phyloP scores from a whole-genome alignment of 2,888 invertebrate species.

The Lymantria monacha region DNA sequence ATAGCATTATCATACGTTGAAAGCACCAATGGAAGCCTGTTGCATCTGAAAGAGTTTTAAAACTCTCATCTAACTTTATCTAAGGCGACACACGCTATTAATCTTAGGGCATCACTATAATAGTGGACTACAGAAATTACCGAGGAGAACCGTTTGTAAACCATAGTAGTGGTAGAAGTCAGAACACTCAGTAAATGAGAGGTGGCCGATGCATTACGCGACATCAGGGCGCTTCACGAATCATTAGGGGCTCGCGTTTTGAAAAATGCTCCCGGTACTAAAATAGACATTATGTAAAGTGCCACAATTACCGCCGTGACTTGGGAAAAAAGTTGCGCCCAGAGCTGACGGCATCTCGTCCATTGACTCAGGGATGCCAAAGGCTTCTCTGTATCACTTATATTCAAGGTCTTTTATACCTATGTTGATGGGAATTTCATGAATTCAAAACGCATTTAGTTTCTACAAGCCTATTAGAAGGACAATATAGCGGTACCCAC shows the following conservation, averaged over 20 bases:
- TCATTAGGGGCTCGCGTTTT: constrained; percentile 67
- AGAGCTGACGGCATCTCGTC: constrained; percentile 10
- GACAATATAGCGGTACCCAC: too few species aligned
- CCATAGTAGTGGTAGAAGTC: constrained; percentile 4
- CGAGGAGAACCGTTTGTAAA: neutral
- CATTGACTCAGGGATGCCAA: constrained; percentile 24
- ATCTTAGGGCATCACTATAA: too few species aligned
- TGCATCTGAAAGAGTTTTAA: too few species aligned
- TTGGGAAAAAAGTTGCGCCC: constrained; percentile 54
- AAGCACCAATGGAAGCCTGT: too few species aligned
- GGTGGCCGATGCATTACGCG: constrained; percentile 56
- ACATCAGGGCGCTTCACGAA: constrained; percentile 68
- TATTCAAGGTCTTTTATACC: neutral
- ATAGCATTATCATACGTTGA: too few species aligned
- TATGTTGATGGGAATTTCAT: too few species aligned
- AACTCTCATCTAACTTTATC: too few species aligned
- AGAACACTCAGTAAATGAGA: constrained; percentile 51
- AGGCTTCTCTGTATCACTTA: neutral
- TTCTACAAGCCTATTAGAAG: too few species aligned
- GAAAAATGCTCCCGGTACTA: constrained; percentile 72
- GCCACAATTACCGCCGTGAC: constrained; percentile 73
- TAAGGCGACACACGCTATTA: too few species aligned
- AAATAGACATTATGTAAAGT: constrained; percentile 81
- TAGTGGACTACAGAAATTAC: too few species aligned
- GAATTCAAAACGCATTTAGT: too few species aligned